Evolutionary conservation across 1,140 invertebrate genomes (phyloP), one percentile per base, ranked within the genome.

Genomic region (Idris sp.): DNA sequence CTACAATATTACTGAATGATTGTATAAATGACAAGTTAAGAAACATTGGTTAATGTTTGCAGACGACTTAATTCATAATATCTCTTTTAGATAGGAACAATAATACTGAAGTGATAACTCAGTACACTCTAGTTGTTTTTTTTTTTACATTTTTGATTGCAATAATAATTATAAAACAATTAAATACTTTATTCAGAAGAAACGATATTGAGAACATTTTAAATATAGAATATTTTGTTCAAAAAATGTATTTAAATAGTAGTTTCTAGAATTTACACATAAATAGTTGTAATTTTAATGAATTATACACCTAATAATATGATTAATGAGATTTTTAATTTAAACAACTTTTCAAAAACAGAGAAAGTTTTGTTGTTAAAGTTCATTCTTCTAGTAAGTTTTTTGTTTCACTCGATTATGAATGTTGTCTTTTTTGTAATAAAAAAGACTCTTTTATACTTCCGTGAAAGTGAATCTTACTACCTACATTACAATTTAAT

Each of bases 61-160:
- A 56, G 36, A 56, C 53, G 53, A 40, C 53, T 40, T 56, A 31
- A 31, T 31, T 41, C 11, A 33, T 3, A 18, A 30, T 56, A 56
- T 56, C 35, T 56, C 15, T 56, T 40, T 49, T 35, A 56, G 36
- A 56, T 56, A 56, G 18, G 53, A 56, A 40, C 14, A 43, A 43
- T 30, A 56, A 56, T 56, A 33, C 35, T 30, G 7, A 30, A n/a
- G 16, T 8, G 53, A 56, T 56, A 56, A 56, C 53, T 7, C 1
- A 31, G 22, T n/a, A 28, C 22, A 28, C 28, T 28, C 4, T 15
- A 28, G 28, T 26, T 14, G 26, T 30, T 30, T 22, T 44, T 26
- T 44, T 44, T 44, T 22, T 44, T 9, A 28, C 16, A 26, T 30
- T 33, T 33, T 1, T 44, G 10, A 14, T 10, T 33, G 22, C 22